Evolutionary conservation across 2,113 vertebrate genomes (phyloP), one percentile per base, ranked within the genome.

Genomic region (Hippocampus mohnikei): DNA sequence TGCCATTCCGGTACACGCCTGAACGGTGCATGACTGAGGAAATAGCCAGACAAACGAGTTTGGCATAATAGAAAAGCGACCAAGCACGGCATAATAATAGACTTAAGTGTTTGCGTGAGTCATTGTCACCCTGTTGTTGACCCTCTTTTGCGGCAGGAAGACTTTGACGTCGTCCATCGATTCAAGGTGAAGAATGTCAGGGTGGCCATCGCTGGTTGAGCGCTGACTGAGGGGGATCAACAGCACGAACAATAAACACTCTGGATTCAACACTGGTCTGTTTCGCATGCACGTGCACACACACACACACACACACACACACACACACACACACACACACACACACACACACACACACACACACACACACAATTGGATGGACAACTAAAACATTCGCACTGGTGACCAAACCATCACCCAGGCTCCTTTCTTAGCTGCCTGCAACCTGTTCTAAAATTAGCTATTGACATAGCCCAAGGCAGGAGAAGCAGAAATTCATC

Each of bases 31-130:
- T 1, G 15, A 5, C 27, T 71, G 65, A 56, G 23, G 48, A 53
- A 78, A 68, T 56, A 72, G 74, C 42, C n/a, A 8, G 83, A 81
- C 66, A 0, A 80, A 88, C 88, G 12, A 58, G 88, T 87, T 88
- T 42, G 67, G 53, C 72, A 83, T 78, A 73, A 84, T 70, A 65
- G 41, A 70, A 58, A 83, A 88, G 73, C 66, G 33, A 70, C 42
- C 23, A 7, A 77, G 66, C 48, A 40, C 1, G 62, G 76, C 60
- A 81, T 84, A 68, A 37, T 42, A 70, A 48, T 48, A 73, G 69
- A 5, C 70, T 81, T 74, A 44, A 69, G 81, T 71, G 27, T 21
- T 55, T 15, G 53, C 16, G 0, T 16, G 41, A 62, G 12, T 40
- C 8, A 18, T 46, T 8, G 13, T 27, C 63, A 8, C 3, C 9